phyloP scores from a whole-genome alignment of 2,797 vertebrate species.

The Hipposideros larvatus region DNA sequence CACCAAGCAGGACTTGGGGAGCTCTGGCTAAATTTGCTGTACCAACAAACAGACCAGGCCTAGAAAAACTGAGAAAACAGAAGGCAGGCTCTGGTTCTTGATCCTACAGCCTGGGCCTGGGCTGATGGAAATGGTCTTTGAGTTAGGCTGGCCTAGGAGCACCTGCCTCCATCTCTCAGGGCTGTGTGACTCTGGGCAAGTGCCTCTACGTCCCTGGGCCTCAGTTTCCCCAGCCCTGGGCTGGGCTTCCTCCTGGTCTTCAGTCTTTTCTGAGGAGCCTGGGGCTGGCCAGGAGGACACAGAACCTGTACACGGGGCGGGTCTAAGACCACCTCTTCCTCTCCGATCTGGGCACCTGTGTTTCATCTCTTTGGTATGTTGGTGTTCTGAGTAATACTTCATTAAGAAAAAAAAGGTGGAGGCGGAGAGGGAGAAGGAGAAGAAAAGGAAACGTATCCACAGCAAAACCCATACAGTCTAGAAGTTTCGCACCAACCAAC shows the following conservation, averaged over 20 bases:
- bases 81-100: too few species aligned
- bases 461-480: neutral
- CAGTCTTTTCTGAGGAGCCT: neutral
- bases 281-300: neutral
- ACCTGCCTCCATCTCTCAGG: neutral
- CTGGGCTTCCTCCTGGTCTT: neutral
- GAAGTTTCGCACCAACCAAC: neutral
- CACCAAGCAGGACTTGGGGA: neutral
- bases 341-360: too few species aligned
- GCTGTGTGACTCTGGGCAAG: neutral
- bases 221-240: neutral
- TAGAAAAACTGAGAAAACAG: neutral
- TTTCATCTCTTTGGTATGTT: neutral
- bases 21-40: neutral
- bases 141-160: neutral
- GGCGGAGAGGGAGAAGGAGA: too few species aligned
- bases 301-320: neutral
- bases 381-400: neutral
- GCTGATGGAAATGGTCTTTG: fast-evolving
- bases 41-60: neutral
- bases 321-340: neutral
- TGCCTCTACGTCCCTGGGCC: neutral
- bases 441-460: neutral
- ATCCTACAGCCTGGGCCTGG: neutral
- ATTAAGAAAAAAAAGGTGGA: neutral